These are phyloP conservation scores for Callospermophilus lateralis DNA, from an alignment of 2,113 vertebrate species.

Conservation along the genomic window DNA sequence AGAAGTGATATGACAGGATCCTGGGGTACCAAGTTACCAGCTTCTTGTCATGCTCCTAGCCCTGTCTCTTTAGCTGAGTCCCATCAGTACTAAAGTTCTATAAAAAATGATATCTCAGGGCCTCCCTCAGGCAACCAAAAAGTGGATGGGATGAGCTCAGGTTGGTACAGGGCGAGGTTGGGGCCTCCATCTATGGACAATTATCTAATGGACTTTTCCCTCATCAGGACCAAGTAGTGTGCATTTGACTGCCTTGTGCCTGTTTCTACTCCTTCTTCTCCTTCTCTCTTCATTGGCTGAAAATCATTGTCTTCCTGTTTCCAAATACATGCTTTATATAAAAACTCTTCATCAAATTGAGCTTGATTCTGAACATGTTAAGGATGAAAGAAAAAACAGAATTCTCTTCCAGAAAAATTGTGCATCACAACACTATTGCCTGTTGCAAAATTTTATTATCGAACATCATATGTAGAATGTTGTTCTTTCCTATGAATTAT, in stretches of 20 bases:
- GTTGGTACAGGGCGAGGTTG: not conserved
- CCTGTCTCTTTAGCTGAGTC: not conserved
- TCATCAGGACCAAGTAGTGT: not conserved
- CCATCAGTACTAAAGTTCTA: not conserved
- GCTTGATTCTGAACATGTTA: not conserved
- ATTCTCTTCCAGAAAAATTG: not conserved
- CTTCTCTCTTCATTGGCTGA: not conserved
- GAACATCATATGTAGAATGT: not conserved
- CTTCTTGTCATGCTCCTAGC: not conserved
- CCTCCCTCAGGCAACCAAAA: not conserved
- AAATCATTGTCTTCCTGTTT: not conserved
- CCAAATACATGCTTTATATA: not conserved
- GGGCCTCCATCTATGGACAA: not conserved
- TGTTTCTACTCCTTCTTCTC: not conserved
- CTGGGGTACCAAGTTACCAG: accelerated
- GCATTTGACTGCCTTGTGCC: not conserved
- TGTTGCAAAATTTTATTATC: not conserved
- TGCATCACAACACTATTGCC: not conserved
- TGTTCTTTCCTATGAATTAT: not conserved
- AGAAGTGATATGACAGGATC: not conserved
- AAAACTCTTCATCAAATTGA: not conserved
- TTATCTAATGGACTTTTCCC: not conserved
- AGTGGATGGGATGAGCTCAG: not conserved
- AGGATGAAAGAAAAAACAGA: not conserved
- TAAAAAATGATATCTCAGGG: not conserved